Conservation (phyloP, 1,140 invertebrate genomes). For the Euura saliciscinereae region DNA sequence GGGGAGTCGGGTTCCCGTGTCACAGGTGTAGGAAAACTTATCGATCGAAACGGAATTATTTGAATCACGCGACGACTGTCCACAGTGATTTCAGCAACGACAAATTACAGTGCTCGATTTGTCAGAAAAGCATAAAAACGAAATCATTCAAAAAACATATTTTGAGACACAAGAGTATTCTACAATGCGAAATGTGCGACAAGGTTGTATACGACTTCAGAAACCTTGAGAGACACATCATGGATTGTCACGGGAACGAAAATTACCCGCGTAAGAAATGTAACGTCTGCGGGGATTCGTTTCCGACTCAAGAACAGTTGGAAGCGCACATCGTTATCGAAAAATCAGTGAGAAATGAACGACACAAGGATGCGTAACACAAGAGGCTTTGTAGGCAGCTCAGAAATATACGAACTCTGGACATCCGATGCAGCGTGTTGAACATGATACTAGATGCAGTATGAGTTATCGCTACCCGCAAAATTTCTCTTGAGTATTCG, state of each 20-base stretch:
- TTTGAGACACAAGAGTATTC: conserved; percentile 21
- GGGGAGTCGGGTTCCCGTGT: conserved; percentile 48
- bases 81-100: conserved; percentile 11
- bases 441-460: too few species aligned
- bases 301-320: neutral
- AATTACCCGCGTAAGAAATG: neutral
- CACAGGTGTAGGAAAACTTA: conserved; percentile 46
- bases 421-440: too few species aligned
- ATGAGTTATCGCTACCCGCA: too few species aligned
- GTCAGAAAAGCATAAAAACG: conserved; percentile 27
- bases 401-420: too few species aligned
- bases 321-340: neutral
- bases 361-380: conserved; percentile 9
- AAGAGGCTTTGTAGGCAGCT: conserved; percentile 17
- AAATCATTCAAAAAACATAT: conserved; percentile 27
- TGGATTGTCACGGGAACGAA: conserved; percentile 19
- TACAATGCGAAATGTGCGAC: conserved; percentile 26
- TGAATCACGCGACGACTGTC: conserved; percentile 13
- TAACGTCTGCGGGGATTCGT: neutral
- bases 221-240: conserved; percentile 18
- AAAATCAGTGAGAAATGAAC: neutral
- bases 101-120: conserved; percentile 28
- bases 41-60: conserved; percentile 19
- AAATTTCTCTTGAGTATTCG: too few species aligned
- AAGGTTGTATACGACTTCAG: conserved; percentile 22